These are phyloP conservation scores for Andrena marginata DNA, from an alignment of 2,888 invertebrate genomes.

Conservation along the genomic window DNA sequence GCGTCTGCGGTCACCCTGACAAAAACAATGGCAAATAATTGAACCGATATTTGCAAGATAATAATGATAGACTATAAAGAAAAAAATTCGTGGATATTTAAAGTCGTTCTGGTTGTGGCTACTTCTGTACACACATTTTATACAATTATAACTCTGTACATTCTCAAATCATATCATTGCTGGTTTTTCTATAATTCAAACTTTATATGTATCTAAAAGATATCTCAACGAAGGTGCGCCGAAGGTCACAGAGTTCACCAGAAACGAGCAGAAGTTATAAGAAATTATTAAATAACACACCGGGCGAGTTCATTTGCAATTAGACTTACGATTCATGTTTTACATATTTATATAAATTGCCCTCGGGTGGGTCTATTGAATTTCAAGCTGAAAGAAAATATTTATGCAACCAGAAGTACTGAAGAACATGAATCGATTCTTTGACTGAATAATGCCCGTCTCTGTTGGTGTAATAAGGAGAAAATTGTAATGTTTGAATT, in stretches of 20 bases:
- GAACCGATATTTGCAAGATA: conserved; percentile 69
- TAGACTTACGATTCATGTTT: too few species aligned
- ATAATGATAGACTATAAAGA: conserved; percentile 71
- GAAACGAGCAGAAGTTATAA: conserved; percentile 28
- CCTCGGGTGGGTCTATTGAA: too few species aligned
- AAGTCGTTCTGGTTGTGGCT: conserved; percentile 72
- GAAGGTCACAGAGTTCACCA: conserved; percentile 24
- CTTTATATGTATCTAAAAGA: conserved; percentile 71
- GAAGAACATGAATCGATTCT: neutral
- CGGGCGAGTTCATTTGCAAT: too few species aligned
- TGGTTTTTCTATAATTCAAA: conserved; percentile 65
- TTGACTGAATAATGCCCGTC: conserved; percentile 18
- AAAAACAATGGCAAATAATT: conserved; percentile 42
- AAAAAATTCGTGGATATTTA: conserved; percentile 60
- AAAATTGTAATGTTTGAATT: conserved; percentile 10
- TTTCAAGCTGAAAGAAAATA: neutral
- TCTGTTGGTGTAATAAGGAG: conserved; percentile 19
- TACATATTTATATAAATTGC: too few species aligned
- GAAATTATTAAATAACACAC: neutral
- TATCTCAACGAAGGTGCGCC: conserved; percentile 1
- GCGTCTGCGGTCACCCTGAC: conserved; percentile 35
- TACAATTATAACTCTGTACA: conserved; percentile 47
- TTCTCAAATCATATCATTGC: conserved; percentile 59
- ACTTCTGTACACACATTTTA: conserved; percentile 69
- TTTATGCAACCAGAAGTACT: neutral